phyloP scores from a whole-genome alignment of 2,888 invertebrate species.

The Orthosia cruda region DNA sequence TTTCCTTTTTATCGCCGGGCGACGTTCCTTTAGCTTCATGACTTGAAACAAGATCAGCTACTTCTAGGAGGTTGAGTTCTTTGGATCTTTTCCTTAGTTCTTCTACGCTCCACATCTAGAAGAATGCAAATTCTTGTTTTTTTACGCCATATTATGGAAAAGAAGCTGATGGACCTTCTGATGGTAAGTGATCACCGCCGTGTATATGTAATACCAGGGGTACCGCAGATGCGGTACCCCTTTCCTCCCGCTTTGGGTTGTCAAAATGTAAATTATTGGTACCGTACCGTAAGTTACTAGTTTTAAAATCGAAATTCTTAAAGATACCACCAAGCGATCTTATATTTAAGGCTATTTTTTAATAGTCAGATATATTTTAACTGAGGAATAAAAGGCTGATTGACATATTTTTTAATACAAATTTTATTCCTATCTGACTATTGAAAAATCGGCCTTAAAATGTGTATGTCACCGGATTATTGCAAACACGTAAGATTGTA shows the following conservation, averaged over 20 bases:
- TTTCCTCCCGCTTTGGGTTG: background rate
- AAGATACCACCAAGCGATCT: background rate
- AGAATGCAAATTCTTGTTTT: background rate
- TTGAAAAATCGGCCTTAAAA: too few species aligned
- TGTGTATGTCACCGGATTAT: too few species aligned
- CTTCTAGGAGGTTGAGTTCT: conserved; percentile 93
- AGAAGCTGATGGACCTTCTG: background rate
- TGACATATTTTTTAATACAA: too few species aligned
- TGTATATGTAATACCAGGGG: background rate
- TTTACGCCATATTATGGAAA: background rate
- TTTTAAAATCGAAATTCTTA: background rate
- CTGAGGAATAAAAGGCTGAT: too few species aligned
- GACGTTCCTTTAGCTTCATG: conserved; percentile 81
- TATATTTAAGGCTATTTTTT: background rate
- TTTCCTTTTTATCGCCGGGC: conserved; percentile 89
- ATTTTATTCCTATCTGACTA: too few species aligned
- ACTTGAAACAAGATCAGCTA: conserved; percentile 84
- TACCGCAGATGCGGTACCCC: background rate
- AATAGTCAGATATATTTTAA: too few species aligned
- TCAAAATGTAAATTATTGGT: background rate
- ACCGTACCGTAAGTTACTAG: background rate
- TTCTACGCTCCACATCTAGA: conserved; percentile 94
- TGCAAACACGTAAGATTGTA: too few species aligned
- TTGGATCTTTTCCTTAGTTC: conserved; percentile 94
- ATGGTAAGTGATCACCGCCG: background rate